phyloP scores from a whole-genome alignment of 2,113 vertebrate genomes.

The Cromileptes altivelis region DNA sequence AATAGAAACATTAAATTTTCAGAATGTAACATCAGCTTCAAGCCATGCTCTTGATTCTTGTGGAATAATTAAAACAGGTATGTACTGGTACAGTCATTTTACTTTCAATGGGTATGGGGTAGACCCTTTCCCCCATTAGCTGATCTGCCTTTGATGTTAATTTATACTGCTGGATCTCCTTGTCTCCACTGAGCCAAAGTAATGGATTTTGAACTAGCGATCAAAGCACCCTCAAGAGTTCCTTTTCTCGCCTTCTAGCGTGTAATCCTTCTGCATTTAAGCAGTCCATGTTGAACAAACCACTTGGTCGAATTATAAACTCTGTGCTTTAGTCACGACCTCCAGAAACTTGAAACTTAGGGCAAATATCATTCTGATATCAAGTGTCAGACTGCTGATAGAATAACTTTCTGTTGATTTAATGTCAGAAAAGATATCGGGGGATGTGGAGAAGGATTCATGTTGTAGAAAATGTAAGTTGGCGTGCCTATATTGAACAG shows the following conservation, averaged over 20 bases:
- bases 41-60: constrained; percentile 27
- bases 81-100: constrained; percentile 30
- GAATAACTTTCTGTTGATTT: constrained; percentile 21
- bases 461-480: constrained; percentile 40
- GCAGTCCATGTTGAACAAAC: constrained; percentile 63
- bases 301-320: constrained; percentile 40
- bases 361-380: not conserved
- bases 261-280: constrained; percentile 61
- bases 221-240: constrained; percentile 68
- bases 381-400: not conserved
- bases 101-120: constrained; percentile 30
- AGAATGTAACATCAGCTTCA: constrained; percentile 34
- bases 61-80: constrained; percentile 50
- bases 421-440: constrained; percentile 12
- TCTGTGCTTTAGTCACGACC: constrained; percentile 14
- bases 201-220: constrained; percentile 73
- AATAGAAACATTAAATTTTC: constrained; percentile 22
- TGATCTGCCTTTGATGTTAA: constrained; percentile 74
- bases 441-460: constrained; percentile 11
- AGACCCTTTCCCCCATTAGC: constrained; percentile 62
- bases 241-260: constrained; percentile 33
- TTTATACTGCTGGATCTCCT: constrained; percentile 65
- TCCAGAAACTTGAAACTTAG: constrained; percentile 17
- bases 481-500: constrained; percentile 32
- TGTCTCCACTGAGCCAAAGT: constrained; percentile 64